A percentile compares a stretch with the other conserved stretches of the same genome.
Conservation (phyloP, 2,113 vertebrate genomes). For the Campylomormyrus tamandua region DNA sequence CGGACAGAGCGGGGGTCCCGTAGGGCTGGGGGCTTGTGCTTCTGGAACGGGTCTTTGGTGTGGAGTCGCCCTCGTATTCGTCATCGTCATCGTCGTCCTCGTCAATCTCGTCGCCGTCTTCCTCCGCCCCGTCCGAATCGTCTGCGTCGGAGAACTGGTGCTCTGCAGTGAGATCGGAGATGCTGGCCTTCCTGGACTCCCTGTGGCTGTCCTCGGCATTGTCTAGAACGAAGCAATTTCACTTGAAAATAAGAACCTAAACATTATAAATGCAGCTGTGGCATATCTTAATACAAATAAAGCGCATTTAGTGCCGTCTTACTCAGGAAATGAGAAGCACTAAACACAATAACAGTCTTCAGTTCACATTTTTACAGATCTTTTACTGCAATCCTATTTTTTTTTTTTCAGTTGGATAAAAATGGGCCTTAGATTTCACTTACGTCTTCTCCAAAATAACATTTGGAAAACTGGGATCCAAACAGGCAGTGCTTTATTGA, state of each 20-base stretch:
- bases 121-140: conserved; percentile 78
- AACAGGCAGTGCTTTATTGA: conserved; percentile 17
- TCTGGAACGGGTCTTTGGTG: conserved; percentile 89
- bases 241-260: neutral
- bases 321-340: conserved; percentile 31
- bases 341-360: conserved; percentile 30
- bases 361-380: conserved; percentile 12
- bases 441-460: neutral
- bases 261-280: neutral
- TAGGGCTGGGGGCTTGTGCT: conserved; percentile 90
- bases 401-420: conserved; percentile 23
- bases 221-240: conserved; percentile 36
- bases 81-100: conserved; percentile 92
- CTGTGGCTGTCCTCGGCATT: conserved; percentile 72
- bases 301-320: neutral
- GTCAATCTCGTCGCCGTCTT: conserved; percentile 86
- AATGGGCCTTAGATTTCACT: neutral
- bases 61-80: conserved; percentile 89
- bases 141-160: conserved; percentile 97
- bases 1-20: conserved; percentile 69
- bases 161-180: conserved; percentile 64
- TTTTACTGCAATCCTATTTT: conserved; percentile 34
- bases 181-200: conserved; percentile 63
- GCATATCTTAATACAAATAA: neutral
- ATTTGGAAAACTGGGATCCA: conserved; percentile 4